phyloP scores from a whole-genome alignment of 2,113 vertebrate species.

The Pseudorectes ferrugineus region DNA sequence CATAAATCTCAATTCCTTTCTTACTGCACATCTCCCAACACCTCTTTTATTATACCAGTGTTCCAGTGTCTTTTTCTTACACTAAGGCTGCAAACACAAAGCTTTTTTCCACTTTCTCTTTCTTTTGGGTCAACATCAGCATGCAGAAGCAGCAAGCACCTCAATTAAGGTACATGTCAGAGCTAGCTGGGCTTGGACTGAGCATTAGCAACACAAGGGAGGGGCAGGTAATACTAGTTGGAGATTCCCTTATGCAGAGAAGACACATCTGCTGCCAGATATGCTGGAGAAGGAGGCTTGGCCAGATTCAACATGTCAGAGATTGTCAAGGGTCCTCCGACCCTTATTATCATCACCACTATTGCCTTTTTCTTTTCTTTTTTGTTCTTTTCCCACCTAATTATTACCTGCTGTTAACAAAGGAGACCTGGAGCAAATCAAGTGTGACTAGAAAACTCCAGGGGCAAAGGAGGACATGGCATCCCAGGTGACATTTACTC shows the following conservation, averaged over 20 bases:
- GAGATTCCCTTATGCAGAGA: background rate
- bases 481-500: background rate
- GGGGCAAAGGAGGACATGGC: background rate
- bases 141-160: background rate
- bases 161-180: background rate
- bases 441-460: background rate
- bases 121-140: background rate
- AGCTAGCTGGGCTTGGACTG: background rate
- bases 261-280: background rate
- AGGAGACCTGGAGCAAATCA: background rate
- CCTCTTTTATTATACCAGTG: background rate
- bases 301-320: background rate
- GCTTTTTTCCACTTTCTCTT: background rate
- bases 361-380: background rate
- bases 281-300: background rate
- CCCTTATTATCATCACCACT: background rate
- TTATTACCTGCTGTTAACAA: background rate
- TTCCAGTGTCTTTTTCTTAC: background rate
- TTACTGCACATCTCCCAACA: background rate
- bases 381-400: background rate
- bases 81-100: background rate
- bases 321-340: rapidly evolving
- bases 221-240: background rate
- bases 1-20: background rate
- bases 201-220: background rate